Base-by-base conservation (phyloP, 2,888 invertebrate genomes). In the Schrankia costaestrigalis region DNA sequence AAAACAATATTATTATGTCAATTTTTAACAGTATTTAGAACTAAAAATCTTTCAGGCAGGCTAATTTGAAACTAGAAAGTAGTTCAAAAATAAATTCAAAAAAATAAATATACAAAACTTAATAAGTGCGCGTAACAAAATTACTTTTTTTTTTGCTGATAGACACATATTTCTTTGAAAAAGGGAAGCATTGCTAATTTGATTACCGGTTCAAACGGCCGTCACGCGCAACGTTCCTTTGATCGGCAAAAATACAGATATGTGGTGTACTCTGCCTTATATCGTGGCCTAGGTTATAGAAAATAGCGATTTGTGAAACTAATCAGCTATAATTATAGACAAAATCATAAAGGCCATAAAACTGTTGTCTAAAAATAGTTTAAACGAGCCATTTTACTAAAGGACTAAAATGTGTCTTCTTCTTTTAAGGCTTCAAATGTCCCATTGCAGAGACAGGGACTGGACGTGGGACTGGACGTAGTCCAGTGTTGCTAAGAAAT, bases 121-220 rank as follows among this genome's bases (percentile, higher is more conserved):
- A 41, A 41, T 35, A 41, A 36, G 13, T 41, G 26, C 29, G 39
- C 15, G 28, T 29, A 43, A 26, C 42, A 54, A 50, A 45, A 42
- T 56, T 40, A 56, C 32, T 46, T 45, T 35, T 43, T 15, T 40
- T 27, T 45, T 42, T 31, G 31, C 25, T 34, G 47, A 89, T 82
- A 88, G 89, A 88, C 88, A 88, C 78, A 84, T 89, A 89, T 88
- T 89, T 88, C 77, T 79, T 70, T 80, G 80, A 82, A 79, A 56
- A 82, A 85, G 85, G 86, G 85, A 85, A 83, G 79, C 85, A 72
- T 67, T 74, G 79, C 75, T 87, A 87, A 87, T 86, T 86, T 87
- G 86, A 86, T 87, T 85, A 87, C 78, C 78, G 78, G 79, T 82
- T 85, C 87, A 86, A 87, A 84, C 81, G 85, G 78, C 72, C 83